phyloP scores from a whole-genome alignment of 2,888 invertebrate species.

The Nudaria mundana region DNA sequence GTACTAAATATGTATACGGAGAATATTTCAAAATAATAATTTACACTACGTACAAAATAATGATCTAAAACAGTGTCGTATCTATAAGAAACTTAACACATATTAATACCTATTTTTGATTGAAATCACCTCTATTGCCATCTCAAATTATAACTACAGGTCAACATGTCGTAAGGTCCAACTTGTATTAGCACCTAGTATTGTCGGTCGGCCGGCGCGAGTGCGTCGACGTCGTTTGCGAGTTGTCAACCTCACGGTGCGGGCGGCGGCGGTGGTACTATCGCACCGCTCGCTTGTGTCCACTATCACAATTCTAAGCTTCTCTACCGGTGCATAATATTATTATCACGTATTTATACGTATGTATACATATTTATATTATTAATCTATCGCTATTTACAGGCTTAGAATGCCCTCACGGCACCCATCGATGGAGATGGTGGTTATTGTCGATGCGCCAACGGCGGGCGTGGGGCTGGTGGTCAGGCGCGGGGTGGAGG shows the following conservation, averaged over 20 bases:
- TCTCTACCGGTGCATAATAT: constrained; percentile 78
- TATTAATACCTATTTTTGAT: constrained; percentile 71
- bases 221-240: constrained; percentile 58
- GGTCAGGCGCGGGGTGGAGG: constrained; percentile 80
- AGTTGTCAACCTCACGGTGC: constrained; percentile 64
- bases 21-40: constrained; percentile 65
- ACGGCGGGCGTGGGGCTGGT: constrained; percentile 77
- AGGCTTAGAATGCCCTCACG: constrained; percentile 59
- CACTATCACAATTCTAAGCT: constrained; percentile 79
- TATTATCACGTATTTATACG: constrained; percentile 77
- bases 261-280: constrained; percentile 37
- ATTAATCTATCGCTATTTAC: constrained; percentile 70
- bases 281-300: constrained; percentile 48
- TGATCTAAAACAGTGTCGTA: constrained; percentile 66
- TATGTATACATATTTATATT: constrained; percentile 73
- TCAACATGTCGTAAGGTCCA: constrained; percentile 74
- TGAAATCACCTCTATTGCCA: constrained; percentile 67
- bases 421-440: constrained; percentile 59
- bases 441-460: constrained; percentile 77
- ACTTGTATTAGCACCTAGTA: constrained; percentile 79
- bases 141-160: constrained; percentile 67
- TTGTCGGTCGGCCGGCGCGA: constrained; percentile 75
- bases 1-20: constrained; percentile 69
- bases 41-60: constrained; percentile 71
- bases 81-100: constrained; percentile 71